Conservation (phyloP, 2,888 invertebrate species). For the Disparrhopalites patrizii region DNA sequence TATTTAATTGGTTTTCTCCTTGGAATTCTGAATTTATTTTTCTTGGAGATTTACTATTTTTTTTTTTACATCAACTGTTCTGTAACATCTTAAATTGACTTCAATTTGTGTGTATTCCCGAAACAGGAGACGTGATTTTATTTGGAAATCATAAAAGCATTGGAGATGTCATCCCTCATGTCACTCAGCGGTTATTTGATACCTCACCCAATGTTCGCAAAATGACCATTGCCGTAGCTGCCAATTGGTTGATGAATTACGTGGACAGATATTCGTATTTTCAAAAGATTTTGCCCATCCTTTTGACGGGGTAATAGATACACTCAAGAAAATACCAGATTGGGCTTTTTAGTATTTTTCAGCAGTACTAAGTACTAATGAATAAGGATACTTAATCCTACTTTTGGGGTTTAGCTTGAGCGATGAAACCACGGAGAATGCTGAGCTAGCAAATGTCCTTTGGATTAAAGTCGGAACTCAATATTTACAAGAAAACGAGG, state of each 20-base stretch:
- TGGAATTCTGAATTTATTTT: too few species aligned
- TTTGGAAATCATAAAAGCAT: constrained; percentile 69
- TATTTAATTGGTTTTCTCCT: too few species aligned
- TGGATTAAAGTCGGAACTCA: constrained; percentile 73
- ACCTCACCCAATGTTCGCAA: constrained; percentile 70
- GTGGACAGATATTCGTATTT: constrained; percentile 86
- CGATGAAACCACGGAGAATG: constrained; percentile 73
- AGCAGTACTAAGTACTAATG: neutral
- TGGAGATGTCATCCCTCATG: constrained; percentile 68
- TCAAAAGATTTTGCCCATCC: constrained; percentile 75
- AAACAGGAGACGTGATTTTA: constrained; percentile 58
- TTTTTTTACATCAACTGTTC: too few species aligned
- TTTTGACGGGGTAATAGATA: constrained; percentile 75
- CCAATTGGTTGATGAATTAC: constrained; percentile 71
- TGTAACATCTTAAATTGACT: too few species aligned
- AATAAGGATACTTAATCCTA: neutral
- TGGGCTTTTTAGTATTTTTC: too few species aligned
- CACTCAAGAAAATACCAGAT: constrained; percentile 7
- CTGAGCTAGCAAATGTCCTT: constrained; percentile 59
- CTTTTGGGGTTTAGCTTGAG: constrained; percentile 61
- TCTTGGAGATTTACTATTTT: too few species aligned
- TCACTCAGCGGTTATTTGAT: constrained; percentile 85
- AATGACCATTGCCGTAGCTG: constrained; percentile 71
- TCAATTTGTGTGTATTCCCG: too few species aligned
- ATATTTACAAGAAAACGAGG: constrained; percentile 80